Conservation (phyloP, 2,797 vertebrate species). For the Chelon auratus region DNA sequence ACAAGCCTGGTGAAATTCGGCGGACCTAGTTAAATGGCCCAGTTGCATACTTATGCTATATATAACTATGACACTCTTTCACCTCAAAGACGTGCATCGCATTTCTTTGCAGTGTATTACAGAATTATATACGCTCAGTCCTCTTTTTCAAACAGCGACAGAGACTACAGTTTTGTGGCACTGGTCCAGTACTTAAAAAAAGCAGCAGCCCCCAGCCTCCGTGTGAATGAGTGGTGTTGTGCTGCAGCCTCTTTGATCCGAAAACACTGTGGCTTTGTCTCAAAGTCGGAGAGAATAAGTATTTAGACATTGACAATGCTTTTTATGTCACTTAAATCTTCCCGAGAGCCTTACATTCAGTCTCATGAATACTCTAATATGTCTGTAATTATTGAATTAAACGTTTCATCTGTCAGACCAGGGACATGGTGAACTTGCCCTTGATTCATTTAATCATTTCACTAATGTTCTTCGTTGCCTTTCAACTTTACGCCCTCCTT, state of each 20-base stretch:
- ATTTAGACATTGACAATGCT: constrained; percentile 19
- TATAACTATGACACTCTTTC: constrained; percentile 23
- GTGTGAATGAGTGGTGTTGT: constrained; percentile 14
- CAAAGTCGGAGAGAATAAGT: background rate
- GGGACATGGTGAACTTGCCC: background rate
- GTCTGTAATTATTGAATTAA: constrained; percentile 20
- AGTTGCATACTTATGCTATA: constrained; percentile 21
- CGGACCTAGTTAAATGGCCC: constrained; percentile 22
- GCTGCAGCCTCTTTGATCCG: constrained; percentile 10
- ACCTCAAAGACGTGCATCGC: background rate
- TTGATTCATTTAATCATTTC: constrained; percentile 37
- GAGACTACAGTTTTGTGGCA: constrained; percentile 22
- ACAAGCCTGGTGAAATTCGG: background rate
- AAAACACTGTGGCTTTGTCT: constrained; percentile 31
- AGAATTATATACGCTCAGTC: background rate
- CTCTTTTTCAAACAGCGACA: background rate
- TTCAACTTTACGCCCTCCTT: constrained; percentile 32
- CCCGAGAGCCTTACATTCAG: constrained; percentile 11
- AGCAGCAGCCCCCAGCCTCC: constrained; percentile 4
- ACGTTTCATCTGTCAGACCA: constrained; percentile 6
- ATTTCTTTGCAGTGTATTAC: constrained; percentile 27
- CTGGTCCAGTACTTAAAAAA: constrained; percentile 29
- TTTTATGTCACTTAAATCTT: constrained; percentile 11
- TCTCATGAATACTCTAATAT: constrained; percentile 8
- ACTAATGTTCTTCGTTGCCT: constrained; percentile 26